Evolutionary conservation across 2,113 vertebrate species (phyloP).

Genomic region (Puntigrus tetrazona): DNA sequence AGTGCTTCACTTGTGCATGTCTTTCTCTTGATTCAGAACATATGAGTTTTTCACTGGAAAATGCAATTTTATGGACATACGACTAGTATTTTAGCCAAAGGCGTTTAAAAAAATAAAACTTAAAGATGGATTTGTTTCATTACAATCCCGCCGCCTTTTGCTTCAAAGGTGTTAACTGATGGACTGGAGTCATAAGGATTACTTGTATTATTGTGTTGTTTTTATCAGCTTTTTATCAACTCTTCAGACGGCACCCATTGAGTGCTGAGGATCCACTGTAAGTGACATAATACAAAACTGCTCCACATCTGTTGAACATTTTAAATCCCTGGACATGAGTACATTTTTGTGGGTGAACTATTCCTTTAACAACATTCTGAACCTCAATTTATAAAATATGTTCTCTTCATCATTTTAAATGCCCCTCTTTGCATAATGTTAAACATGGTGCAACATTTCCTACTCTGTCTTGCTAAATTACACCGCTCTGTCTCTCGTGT

Average conservation of each 20-base stretch:
- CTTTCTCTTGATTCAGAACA: not conserved
- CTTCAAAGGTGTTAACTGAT: too few species aligned
- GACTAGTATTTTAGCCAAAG: too few species aligned
- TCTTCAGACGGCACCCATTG: too few species aligned
- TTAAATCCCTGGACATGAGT: not conserved
- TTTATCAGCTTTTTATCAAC: too few species aligned
- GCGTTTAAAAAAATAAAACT: not conserved
- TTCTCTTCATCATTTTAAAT: not conserved
- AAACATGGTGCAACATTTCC: not conserved
- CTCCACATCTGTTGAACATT: not conserved
- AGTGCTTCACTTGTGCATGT: not conserved
- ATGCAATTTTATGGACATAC: too few species aligned
- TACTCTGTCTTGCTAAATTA: slow-evolving; percentile 5
- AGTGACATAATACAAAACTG: not conserved
- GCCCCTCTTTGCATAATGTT: not conserved
- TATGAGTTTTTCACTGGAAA: too few species aligned
- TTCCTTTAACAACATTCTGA: not conserved
- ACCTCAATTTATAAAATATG: not conserved
- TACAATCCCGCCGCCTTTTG: too few species aligned
- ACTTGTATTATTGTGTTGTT: too few species aligned
- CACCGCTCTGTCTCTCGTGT: not conserved
- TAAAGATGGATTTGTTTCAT: too few species aligned
- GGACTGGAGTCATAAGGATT: too few species aligned
- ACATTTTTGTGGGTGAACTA: not conserved
- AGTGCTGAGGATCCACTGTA: not conserved